Base-by-base conservation (phyloP, 2,888 invertebrate genomes). In the Tryphoninae sp. region DNA sequence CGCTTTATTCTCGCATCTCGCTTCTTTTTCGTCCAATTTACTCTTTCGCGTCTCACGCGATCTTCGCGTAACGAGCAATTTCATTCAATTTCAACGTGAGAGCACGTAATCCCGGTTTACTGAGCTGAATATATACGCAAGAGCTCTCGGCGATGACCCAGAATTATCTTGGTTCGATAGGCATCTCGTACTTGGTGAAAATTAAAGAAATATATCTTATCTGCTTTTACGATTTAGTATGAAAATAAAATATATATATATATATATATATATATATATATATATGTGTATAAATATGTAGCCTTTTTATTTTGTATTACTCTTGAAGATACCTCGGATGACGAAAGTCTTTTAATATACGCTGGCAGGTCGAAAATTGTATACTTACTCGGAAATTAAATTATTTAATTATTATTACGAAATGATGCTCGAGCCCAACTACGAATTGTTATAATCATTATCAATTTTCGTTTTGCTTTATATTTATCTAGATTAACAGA, bases 41-140 rank as follows among this genome's bases (percentile, higher is more conserved):
- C 33, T 40, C 33, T 55, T 16, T 40, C 68, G 51, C 33, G 33
- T 11, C 26, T 51, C 53, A 68, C 68, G 71, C 26, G 49, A 72
- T 72, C 59, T 49, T 61, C 49, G 59, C 59, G 49, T 26, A 72
- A 72, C 49, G 61, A 72, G 61, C 59, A 72, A 72, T 72, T 61
- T 72, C 51, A 72, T 72, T 72, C 71, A 49, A 72, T 72, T 61
- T 72, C 26, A 72, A 45, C 59, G 71, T 7, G 65, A 22, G 53
- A 26, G 33, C 55, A 55, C 40, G 69, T 69, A 69, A 69, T 69
- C 23, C 59, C 22, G 59, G 23, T 59, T 23, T 59, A 13, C 59
- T 23, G 22, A 22, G 19, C 59, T 59, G 23, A 59, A 59, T 59
- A 19, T 59, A 59, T 11, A 23, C 23, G 65, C 42, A 45, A 6